phyloP scores from a whole-genome alignment of 2,888 invertebrate species.

The Rhorus exstirpatorius region DNA sequence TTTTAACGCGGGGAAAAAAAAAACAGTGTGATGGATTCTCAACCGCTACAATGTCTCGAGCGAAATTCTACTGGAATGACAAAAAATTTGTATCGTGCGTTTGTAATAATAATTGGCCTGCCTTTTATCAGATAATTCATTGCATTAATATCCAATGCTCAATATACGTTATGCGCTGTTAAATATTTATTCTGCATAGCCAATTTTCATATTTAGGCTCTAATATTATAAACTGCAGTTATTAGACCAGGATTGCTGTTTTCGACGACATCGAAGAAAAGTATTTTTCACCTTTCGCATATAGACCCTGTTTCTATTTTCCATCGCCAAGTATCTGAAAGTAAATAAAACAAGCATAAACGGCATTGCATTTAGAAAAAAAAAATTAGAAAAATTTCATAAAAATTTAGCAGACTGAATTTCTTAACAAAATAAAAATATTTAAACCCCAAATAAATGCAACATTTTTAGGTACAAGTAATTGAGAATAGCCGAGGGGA shows the following conservation, averaged over 20 bases:
- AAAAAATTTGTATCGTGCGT: not conserved
- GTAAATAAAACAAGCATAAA: conserved; percentile 71
- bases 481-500: not conserved
- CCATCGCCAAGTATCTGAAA: conserved; percentile 71
- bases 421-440: not conserved
- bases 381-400: conserved; percentile 44
- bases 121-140: conserved; percentile 1
- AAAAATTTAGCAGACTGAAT: conserved; percentile 9
- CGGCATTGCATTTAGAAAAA: conserved; percentile 65
- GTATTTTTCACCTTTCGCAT: conserved; percentile 67
- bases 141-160: not conserved
- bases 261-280: conserved; percentile 65
- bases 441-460: not conserved
- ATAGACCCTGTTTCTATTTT: conserved; percentile 69
- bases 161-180: not conserved
- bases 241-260: conserved; percentile 65
- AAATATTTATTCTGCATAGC: conserved; percentile 37
- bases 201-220: conserved; percentile 56
- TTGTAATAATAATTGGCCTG: not conserved
- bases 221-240: conserved; percentile 52
- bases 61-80: conserved; percentile 3
- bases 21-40: not conserved
- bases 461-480: not conserved
- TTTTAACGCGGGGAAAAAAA: too few species aligned
- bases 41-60: not conserved